These are phyloP conservation scores for Drosophila pseudotakahashii DNA, from an alignment of 2,888 invertebrate species.

Conservation along the genomic window DNA sequence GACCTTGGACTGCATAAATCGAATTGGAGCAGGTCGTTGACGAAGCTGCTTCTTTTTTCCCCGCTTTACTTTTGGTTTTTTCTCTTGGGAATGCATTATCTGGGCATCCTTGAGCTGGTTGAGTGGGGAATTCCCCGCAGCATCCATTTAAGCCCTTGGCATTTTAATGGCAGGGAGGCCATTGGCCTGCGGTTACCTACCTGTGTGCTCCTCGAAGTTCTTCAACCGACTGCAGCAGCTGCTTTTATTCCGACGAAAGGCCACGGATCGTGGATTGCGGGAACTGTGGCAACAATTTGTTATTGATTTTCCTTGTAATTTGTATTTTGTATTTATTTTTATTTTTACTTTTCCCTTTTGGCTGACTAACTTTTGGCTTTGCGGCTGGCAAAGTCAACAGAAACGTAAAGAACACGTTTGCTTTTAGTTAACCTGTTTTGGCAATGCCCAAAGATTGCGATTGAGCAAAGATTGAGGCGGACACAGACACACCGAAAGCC, in stretches of 20 bases:
- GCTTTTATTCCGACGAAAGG: conserved; percentile 15
- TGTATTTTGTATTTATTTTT: conserved; percentile 42
- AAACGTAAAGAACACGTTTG: conserved; percentile 74
- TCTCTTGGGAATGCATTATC: conserved; percentile 33
- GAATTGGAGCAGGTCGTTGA: conserved; percentile 80
- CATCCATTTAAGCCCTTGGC: conserved; percentile 16
- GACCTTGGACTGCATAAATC: conserved; percentile 78
- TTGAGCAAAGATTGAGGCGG: conserved; percentile 77
- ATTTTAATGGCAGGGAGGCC: conserved; percentile 37
- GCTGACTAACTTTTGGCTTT: conserved; percentile 63
- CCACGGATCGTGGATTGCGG: conserved; percentile 1
- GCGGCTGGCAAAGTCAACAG: conserved; percentile 71
- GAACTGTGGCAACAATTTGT: conserved; percentile 30
- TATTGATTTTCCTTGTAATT: conserved; percentile 41
- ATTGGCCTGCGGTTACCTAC: conserved; percentile 25
- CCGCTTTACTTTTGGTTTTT: not conserved
- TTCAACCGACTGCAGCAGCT: conserved; percentile 18
- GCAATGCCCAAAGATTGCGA: conserved; percentile 77
- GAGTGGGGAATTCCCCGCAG: conserved; percentile 33
- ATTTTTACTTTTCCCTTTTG: conserved; percentile 21
- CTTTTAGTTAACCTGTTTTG: conserved; percentile 75
- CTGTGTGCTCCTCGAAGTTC: conserved; percentile 22
- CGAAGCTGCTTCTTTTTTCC: conserved; percentile 40
- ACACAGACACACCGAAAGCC: conserved; percentile 41
- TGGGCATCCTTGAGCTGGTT: conserved; percentile 63